Base-by-base conservation (phyloP, 1,140 invertebrate species). In the Drosophila mayri region DNA sequence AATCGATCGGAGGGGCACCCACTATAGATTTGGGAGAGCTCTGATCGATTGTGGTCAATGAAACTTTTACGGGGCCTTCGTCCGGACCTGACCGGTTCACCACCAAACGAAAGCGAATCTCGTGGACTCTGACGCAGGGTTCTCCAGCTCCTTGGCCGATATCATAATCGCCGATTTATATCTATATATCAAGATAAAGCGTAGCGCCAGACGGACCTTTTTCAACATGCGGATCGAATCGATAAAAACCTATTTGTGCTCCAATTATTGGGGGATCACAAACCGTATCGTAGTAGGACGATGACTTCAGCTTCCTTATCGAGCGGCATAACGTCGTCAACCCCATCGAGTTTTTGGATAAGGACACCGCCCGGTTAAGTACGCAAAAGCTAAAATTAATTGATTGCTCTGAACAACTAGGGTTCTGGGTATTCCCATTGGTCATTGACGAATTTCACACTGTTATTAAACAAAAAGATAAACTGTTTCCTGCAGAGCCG, bases 231-330 rank as follows among this genome's bases (percentile, higher is more conserved):
- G 37, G 35, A 52, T 44, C 20, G 16, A 50, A 68, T 65, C 43
- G 46, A 12, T 32, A 35, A 40, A 63, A 63, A 20, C 50, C 41
- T 2, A 32, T 20, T 14, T 32, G n/a, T 37, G 61, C 10, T 52
- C 20, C 46, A 5, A 43, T 66, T 66, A 70, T 70, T 52, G 63
- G 44, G 66, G 66, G 66, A 70, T 70, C 47, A 50, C 66, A 70
- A 70, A 55, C 66, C 47, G 20, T 70, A 70, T 70, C 63, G 47
- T n/a, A 20, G 28, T 68, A 70, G 62, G 66, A 67, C 47, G 66
- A 70, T 70, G 66, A 67, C 66, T 70, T 43, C 32, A 54, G 49
- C 22, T 44, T 55, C 37, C 47, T 67, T 70, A 70, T 70, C 66
- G 38, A 40, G 18, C 10, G 22, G 9, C n/a, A 30, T 30, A 40